Evolutionary conservation across 1,140 invertebrate species (phyloP).

Genomic region (Ooceraea biroi): DNA sequence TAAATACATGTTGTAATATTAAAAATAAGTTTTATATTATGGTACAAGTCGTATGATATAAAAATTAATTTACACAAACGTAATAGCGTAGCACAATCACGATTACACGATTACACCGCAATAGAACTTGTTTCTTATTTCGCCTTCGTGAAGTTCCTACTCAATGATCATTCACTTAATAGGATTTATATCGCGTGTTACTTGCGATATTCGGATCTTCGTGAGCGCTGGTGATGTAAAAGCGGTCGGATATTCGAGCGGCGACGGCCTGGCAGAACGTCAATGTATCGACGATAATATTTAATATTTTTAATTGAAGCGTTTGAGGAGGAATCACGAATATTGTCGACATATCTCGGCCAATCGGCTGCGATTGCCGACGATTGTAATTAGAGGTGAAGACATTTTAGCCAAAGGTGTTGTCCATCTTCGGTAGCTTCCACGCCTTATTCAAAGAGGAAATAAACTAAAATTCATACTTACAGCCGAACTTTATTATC

Average conservation of each 20-base stretch:
- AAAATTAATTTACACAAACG: conserved; percentile 9
- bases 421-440: conserved; percentile 73
- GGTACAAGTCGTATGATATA: neutral
- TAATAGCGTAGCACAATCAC: neutral
- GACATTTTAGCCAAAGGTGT: conserved; percentile 72
- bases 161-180: neutral
- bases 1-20: conserved; percentile 29
- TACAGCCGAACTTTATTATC: conserved; percentile 32
- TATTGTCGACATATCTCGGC: conserved; percentile 46
- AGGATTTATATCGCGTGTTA: neutral
- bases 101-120: neutral
- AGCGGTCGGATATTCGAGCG: neutral
- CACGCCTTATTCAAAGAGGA: conserved; percentile 69
- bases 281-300: conserved; percentile 63
- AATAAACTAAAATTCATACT: conserved; percentile 72
- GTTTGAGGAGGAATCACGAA: conserved; percentile 34
- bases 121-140: conserved; percentile 40
- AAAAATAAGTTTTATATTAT: conserved; percentile 43
- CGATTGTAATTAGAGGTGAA: conserved; percentile 70
- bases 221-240: neutral
- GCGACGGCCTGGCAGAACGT: conserved; percentile 40
- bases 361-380: conserved; percentile 54
- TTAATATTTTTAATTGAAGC: conserved; percentile 73
- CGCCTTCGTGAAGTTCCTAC: conserved; percentile 30
- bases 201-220: neutral